Evolutionary conservation across 37 sponge, comb jelly and placozoan genomes (phyloP), one percentile per base, ranked within the genome.

Genomic region (Lycopodina hypogea): DNA sequence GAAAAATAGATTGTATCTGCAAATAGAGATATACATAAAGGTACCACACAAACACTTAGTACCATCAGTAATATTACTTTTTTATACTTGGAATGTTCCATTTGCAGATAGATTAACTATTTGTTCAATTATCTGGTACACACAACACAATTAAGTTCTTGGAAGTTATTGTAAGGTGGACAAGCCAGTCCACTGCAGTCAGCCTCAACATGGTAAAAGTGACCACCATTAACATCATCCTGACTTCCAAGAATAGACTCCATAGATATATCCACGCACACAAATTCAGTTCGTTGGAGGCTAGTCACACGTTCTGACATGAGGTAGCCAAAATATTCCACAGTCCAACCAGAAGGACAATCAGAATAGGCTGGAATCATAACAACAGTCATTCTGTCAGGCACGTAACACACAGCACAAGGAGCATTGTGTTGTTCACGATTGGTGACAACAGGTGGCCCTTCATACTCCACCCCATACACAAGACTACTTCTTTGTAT

Each of bases 71-170:
- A n/a, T n/a, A n/a, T n/a, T n/a, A n/a, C n/a, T n/a, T n/a, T n/a
- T n/a, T n/a, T n/a, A n/a, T n/a, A n/a, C n/a, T n/a, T n/a, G n/a
- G n/a, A n/a, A n/a, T n/a, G n/a, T n/a, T n/a, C n/a, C n/a, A n/a
- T n/a, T n/a, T n/a, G n/a, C n/a, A n/a, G n/a, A n/a, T n/a, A n/a
- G n/a, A n/a, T n/a, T n/a, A n/a, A n/a, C n/a, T n/a, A n/a, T n/a
- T n/a, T n/a, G n/a, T n/a, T n/a, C 29, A 35, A 32, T 34, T 67
- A 67, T 35, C 76, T 84, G 71, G 84, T 84, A 40, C 84, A 84
- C 71, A 84, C 78, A 19, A 57, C 84, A 84, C 84, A n/a, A n/a
- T n/a, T n/a, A n/a, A n/a, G n/a, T n/a, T n/a, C n/a, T 65, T 84
- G 67, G 4, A 41, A 50, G n/a, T 51, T n/a, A 58, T 76, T 68